Evolutionary conservation across 2,888 invertebrate genomes (phyloP), one percentile per base, ranked within the genome.

Genomic region (Chorisops tibialis): DNA sequence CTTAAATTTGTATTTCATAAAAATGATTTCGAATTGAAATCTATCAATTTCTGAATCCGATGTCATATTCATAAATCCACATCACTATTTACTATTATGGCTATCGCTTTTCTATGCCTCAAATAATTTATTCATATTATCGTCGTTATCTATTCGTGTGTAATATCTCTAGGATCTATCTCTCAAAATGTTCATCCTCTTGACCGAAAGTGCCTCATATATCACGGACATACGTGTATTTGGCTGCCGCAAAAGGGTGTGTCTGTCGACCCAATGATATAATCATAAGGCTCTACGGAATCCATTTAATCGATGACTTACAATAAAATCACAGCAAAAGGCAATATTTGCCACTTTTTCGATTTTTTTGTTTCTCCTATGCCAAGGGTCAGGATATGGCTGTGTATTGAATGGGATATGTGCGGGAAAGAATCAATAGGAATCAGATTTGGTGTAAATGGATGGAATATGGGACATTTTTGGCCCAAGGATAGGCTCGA

Each of bases 241-340:
- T 12, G 18, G 16, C 21, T n/a, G 49, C 59, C 54, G 35, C 49
- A 63, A 41, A 48, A 47, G 63, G 52, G 39, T 51, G 50, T 45
- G 59, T 41, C 48, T 45, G 18, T 37, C 50, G 50, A 41, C 30
- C 37, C 51, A 63, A 39, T 49, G 59, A 63, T 63, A 49, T 63
- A 63, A 63, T 63, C 63, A 63, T 59, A 49, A 52, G 59, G 59
- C 54, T 59, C 63, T 30, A 14, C 18, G 47, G 49, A 63, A 60
- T 63, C 63, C 59, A 59, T 63, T 60, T 54, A 50, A 63, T 63
- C 59, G 59, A 63, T 63, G 63, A 59, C 59, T 63, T 59, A 59
- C 63, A 63, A 54, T 63, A 63, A 63, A 63, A 63, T 63, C 63
- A 54, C 54, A 54, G 63, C 59, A 63, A 59, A 63, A 51, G 59